These are phyloP conservation scores for Junonia oenone DNA, from an alignment of 2,888 invertebrate species.

Conservation along the genomic window DNA sequence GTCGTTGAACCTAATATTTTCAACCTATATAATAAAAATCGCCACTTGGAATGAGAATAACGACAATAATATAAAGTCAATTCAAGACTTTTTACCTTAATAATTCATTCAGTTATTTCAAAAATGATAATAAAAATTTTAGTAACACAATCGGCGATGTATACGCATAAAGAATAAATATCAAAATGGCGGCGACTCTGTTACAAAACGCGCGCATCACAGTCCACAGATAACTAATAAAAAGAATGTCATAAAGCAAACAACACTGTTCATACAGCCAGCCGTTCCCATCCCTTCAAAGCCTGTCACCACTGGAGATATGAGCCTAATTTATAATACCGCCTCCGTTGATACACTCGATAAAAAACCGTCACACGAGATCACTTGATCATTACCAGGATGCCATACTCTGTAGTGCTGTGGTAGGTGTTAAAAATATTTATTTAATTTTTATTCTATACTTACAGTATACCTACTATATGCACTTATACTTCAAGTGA, in stretches of 20 bases:
- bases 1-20: slow-evolving; percentile 15
- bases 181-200: slow-evolving; percentile 16
- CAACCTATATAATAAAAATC: too few relatives aligned
- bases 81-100: too few relatives aligned
- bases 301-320: slow-evolving; percentile 36
- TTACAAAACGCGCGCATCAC: slow-evolving; percentile 14
- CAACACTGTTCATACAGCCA: slow-evolving; percentile 28
- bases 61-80: too few relatives aligned
- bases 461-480: too few relatives aligned
- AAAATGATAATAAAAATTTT: too few relatives aligned
- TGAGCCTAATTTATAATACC: slow-evolving; percentile 36
- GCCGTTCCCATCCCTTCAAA: slow-evolving; percentile 36
- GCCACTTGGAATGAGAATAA: too few relatives aligned
- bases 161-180: neutral
- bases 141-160: neutral
- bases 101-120: too few relatives aligned
- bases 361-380: slow-evolving; percentile 35
- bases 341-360: slow-evolving; percentile 33
- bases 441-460: neutral
- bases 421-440: slow-evolving; percentile 12
- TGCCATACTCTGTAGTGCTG: slow-evolving; percentile 23
- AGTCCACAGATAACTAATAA: slow-evolving; percentile 26
- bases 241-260: slow-evolving; percentile 36
- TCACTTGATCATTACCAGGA: slow-evolving; percentile 28
- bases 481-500: too few relatives aligned